These are phyloP conservation scores for Aurelia sp. DNA, from an alignment of 30 jellyfish, hydroid and myxozoan genomes.

Conservation along the genomic window DNA sequence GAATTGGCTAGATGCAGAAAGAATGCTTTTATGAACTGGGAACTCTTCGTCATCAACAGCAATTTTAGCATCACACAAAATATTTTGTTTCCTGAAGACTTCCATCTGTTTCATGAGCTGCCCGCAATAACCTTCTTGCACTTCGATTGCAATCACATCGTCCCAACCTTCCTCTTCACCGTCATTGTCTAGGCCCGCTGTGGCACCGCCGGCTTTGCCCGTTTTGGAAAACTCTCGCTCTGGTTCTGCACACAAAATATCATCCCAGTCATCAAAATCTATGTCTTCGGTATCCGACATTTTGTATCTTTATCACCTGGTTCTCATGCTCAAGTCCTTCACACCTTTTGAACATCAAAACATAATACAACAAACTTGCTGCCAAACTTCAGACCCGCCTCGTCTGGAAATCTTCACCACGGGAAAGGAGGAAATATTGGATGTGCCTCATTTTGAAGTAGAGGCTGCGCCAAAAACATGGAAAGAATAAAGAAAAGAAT, in stretches of 20 bases:
- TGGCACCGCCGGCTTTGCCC: conserved; percentile 11
- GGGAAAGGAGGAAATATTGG: too few species aligned
- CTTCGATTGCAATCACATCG: conserved; percentile 97
- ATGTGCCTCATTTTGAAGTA: too few species aligned
- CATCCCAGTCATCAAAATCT: conserved; percentile 93
- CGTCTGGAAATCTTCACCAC: too few species aligned
- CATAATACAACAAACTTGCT: too few species aligned
- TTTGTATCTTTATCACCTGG: too few species aligned
- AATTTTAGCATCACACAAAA: conserved; percentile 92
- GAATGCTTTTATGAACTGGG: conserved; percentile 80
- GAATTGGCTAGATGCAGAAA: conserved; percentile 90
- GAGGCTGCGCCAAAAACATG: too few species aligned
- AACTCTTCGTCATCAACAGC: conserved; percentile 91
- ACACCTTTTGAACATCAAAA: too few species aligned
- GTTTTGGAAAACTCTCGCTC: conserved; percentile 62
- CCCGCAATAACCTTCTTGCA: conserved; percentile 90
- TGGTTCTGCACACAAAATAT: conserved; percentile 91
- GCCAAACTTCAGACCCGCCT: too few species aligned
- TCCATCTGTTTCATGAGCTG: conserved; percentile 95
- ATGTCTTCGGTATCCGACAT: conserved; percentile 31
- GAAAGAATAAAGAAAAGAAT: too few species aligned
- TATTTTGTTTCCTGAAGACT: conserved; percentile 80
- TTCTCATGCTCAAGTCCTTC: too few species aligned
- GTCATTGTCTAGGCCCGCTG: conserved; percentile 48
- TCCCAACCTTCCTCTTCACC: conserved; percentile 94